A percentile compares a stretch with the other conserved stretches of the same genome.
Conservation (phyloP, 92 coral and sea anemone genomes). For the Umimayanthus chanpuru region DNA sequence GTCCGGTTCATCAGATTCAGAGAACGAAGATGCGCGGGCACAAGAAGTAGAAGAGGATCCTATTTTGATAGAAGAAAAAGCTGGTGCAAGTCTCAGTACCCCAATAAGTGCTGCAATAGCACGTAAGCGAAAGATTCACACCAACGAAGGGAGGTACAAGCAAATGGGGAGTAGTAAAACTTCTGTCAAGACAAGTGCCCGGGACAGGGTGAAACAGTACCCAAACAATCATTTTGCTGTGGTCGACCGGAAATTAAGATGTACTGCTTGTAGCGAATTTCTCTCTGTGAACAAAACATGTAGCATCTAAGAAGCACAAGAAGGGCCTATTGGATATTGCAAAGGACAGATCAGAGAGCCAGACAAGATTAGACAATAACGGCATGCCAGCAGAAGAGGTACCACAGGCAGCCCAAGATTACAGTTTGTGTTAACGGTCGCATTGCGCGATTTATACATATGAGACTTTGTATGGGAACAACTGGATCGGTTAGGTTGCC, state of each 20-base stretch:
- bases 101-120: slow-evolving; percentile 54
- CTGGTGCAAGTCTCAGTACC: slow-evolving; percentile 59
- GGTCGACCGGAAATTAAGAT: slow-evolving; percentile 53
- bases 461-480: no score
- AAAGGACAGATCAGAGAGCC: slow-evolving; percentile 42
- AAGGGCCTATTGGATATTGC: slow-evolving; percentile 38
- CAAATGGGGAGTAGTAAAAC: slow-evolving; percentile 52
- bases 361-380: slow-evolving; percentile 57
- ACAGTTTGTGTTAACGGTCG: no score
- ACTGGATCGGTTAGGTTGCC: no score
- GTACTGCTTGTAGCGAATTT: slow-evolving; percentile 59
- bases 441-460: no score
- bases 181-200: slow-evolving; percentile 40
- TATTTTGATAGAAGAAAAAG: slow-evolving; percentile 49
- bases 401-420: no score
- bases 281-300: slow-evolving; percentile 39
- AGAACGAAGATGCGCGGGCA: slow-evolving; percentile 37
- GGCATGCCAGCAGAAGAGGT: slow-evolving; percentile 55
- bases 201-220: slow-evolving; percentile 53
- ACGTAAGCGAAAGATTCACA: slow-evolving; percentile 51
- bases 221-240: slow-evolving; percentile 54
- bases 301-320: slow-evolving; percentile 37
- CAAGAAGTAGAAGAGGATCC: slow-evolving; percentile 36
- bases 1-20: slow-evolving; percentile 35
- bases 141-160: slow-evolving; percentile 58